A percentile compares a stretch with the other conserved stretches of the same genome.
These are phyloP conservation scores for Dynastes tityus DNA, from an alignment of 2,888 invertebrate species.

Conservation along the genomic window DNA sequence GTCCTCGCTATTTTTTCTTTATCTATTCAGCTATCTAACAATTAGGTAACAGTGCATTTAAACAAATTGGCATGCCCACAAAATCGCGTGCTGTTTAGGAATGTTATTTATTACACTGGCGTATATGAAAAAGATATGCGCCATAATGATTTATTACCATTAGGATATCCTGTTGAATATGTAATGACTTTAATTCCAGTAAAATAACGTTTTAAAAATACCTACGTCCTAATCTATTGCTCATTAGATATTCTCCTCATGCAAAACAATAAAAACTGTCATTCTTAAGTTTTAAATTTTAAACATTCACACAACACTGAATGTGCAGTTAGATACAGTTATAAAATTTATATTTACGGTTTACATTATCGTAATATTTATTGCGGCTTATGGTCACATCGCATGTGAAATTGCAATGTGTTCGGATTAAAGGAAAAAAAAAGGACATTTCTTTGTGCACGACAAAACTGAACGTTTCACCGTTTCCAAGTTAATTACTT, in stretches of 20 bases:
- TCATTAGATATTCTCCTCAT: constrained; percentile 31
- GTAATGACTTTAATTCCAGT: constrained; percentile 28
- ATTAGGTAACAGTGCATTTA: too few species aligned
- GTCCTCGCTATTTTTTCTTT: too few species aligned
- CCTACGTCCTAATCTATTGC: constrained; percentile 18
- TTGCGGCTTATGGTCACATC: constrained; percentile 45
- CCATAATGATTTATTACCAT: constrained; percentile 3
- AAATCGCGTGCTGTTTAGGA: too few species aligned
- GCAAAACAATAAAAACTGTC: constrained; percentile 39
- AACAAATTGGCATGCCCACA: too few species aligned
- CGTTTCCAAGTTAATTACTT: constrained; percentile 47
- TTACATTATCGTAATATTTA: constrained; percentile 46
- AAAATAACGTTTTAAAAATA: constrained; percentile 27
- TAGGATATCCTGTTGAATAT: constrained; percentile 38
- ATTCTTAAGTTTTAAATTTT: constrained; percentile 36
- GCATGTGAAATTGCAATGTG: constrained; percentile 52
- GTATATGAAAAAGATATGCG: too few species aligned
- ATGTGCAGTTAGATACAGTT: constrained; percentile 22
- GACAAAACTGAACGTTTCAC: constrained; percentile 45
- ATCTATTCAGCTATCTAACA: too few species aligned
- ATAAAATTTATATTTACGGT: constrained; percentile 52
- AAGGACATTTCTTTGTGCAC: constrained; percentile 40
- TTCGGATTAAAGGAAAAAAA: constrained; percentile 46
- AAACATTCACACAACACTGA: constrained; percentile 28
- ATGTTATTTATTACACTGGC: too few species aligned